Evolutionary conservation across 2,113 vertebrate species (phyloP).

Genomic region (Micronycteris hirsuta): DNA sequence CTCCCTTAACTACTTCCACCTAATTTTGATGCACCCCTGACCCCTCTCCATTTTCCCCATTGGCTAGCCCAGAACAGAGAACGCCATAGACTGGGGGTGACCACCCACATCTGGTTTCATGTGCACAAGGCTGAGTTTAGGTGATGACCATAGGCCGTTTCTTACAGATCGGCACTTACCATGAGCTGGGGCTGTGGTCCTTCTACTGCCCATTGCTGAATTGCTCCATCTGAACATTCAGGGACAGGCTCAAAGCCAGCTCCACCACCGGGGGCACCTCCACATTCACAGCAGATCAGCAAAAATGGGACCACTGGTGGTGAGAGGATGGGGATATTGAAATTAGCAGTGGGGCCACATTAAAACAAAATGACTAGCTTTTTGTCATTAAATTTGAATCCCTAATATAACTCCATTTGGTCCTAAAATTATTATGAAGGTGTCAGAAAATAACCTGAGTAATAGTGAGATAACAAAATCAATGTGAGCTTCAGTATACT

Average conservation of each 20-base stretch:
- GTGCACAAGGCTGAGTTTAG: neutral
- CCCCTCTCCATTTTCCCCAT: neutral
- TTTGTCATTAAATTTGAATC: neutral
- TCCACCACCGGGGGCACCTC: constrained; percentile 57
- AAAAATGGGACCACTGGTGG: constrained; percentile 69
- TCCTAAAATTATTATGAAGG: neutral
- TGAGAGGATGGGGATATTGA: neutral
- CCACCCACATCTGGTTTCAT: too few relatives aligned
- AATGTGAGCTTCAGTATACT: neutral
- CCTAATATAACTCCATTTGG: neutral
- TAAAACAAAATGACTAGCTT: neutral
- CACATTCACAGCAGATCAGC: constrained; percentile 63
- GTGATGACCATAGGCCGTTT: neutral
- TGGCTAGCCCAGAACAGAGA: neutral
- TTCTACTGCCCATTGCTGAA: constrained; percentile 87
- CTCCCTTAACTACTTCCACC: neutral
- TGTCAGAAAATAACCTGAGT: neutral
- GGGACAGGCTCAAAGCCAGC: constrained; percentile 84
- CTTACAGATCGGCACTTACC: constrained; percentile 79
- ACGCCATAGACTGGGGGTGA: neutral
- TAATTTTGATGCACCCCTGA: neutral
- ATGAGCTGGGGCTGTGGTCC: constrained; percentile 86
- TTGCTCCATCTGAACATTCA: constrained; percentile 83
- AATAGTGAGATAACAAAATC: neutral
- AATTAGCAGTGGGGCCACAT: neutral